Conservation (phyloP, 2,888 invertebrate species). For the Drosophila nr. perissopoda region DNA sequence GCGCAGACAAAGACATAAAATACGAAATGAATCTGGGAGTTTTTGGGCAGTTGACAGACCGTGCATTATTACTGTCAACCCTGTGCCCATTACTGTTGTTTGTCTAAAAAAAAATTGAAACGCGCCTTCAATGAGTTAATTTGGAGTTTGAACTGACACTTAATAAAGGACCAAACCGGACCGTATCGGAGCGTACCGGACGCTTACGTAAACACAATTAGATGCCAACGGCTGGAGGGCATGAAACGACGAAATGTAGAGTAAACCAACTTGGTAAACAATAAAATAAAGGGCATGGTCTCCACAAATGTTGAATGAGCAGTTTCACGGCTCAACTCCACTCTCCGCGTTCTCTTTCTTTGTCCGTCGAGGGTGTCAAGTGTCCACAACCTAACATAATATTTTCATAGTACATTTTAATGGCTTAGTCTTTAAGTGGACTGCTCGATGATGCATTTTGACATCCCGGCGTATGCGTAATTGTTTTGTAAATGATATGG, state of each 20-base stretch:
- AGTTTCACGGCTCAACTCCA: constrained; percentile 46
- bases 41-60: constrained; percentile 47
- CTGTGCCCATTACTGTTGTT: constrained; percentile 55
- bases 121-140: constrained; percentile 78
- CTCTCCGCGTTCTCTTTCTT: background rate
- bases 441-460: constrained; percentile 50
- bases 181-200: constrained; percentile 27
- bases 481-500: constrained; percentile 73
- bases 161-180: constrained; percentile 30
- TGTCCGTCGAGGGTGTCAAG: constrained; percentile 21
- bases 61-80: constrained; percentile 70
- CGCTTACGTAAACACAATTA: constrained; percentile 80
- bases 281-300: constrained; percentile 29
- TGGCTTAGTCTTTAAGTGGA: constrained; percentile 62
- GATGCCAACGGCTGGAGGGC: constrained; percentile 57
- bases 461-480: constrained; percentile 60
- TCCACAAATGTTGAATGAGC: constrained; percentile 47
- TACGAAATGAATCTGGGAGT: constrained; percentile 61
- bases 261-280: constrained; percentile 71
- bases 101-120: constrained; percentile 78
- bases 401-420: constrained; percentile 76
- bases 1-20: constrained; percentile 68
- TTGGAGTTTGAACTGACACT: constrained; percentile 58
- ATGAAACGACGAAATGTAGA: constrained; percentile 78
- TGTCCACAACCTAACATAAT: constrained; percentile 67